Base-by-base conservation (phyloP, 2,888 invertebrate species). In the Opisthograptis luteolata region DNA sequence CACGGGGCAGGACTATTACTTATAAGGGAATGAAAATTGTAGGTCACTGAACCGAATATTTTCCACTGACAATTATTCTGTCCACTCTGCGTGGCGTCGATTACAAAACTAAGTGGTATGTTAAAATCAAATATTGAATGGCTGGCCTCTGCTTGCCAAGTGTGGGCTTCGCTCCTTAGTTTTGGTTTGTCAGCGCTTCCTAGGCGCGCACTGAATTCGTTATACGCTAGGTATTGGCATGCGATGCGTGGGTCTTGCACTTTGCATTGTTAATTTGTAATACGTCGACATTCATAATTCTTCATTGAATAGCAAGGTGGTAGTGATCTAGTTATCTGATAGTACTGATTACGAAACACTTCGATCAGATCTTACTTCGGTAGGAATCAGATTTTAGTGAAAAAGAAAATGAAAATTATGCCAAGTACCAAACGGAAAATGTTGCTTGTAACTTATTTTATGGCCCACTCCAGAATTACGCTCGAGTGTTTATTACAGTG, bases 131-230 rank as follows among this genome's bases (percentile, higher is more conserved):
- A 70, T 79, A 79, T 76, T 75, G 73, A 75, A 76, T 72, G 70
- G 70, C 57, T 68, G 74, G 78, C 81, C 80, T 79, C 72, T 64
- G 71, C 70, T 72, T 70, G 62, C 83, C 81, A 73, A 77, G 85
- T 84, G 87, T 87, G 86, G 89, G 88, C 73, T 84, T 87, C 84
- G 86, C 84, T 84, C 88, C 89, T 78, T 88, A 88, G 62, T 86
- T 89, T 84, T 85, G 84, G 87, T 66, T 68, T 62, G 87, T 68
- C 68, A 73, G 66, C 71, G 84, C 83, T 87, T 87, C 87, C 88
- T 84, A 81, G 76, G 87, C 75, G 84, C 84, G 86, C 81, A 77
- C 76, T 87, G 89, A 89, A 89, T 89, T 78, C 71, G 12, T 85
- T 80, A 83, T 78, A 70, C 73, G 62, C 53, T 59, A 66, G 65